Percentiles rank a stretch among this genome's conserved stretches.
Conservation (phyloP, 2,113 vertebrate species). For the Gasterosteus nipponicus region DNA sequence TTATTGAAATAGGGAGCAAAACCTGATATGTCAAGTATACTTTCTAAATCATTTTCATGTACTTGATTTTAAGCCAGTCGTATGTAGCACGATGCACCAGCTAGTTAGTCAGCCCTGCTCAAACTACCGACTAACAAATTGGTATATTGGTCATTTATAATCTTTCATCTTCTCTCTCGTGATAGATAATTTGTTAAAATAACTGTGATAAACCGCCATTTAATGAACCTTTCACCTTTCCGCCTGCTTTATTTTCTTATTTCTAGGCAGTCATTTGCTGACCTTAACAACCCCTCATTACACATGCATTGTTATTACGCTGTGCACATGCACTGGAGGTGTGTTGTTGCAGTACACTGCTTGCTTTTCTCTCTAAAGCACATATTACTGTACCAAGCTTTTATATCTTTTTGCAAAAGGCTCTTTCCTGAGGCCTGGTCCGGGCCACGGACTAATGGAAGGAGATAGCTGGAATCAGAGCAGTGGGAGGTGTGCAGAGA, state of each 20-base stretch:
- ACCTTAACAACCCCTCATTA: not conserved
- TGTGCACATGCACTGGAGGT: not conserved
- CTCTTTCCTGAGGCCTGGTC: slow-evolving; percentile 11
- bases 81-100: not conserved
- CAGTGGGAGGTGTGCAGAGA: slow-evolving; percentile 29
- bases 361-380: not conserved
- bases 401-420: slow-evolving; percentile 14
- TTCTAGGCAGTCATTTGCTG: not conserved
- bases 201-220: too few relatives aligned
- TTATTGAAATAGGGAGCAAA: slow-evolving; percentile 6
- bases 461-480: slow-evolving; percentile 55
- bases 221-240: not conserved
- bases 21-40: slow-evolving; percentile 11
- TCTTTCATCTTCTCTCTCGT: not conserved
- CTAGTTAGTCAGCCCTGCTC: not conserved
- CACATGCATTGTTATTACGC: not conserved
- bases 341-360: not conserved
- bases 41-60: slow-evolving; percentile 47
- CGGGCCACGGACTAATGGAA: slow-evolving; percentile 44
- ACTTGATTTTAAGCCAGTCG: slow-evolving; percentile 22
- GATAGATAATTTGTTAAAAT: too few relatives aligned
- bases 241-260: not conserved
- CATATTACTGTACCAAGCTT: not conserved
- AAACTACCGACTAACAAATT: not conserved
- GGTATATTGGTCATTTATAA: not conserved